Evolutionary conservation across 2,113 vertebrate species (phyloP), one percentile per base, ranked within the genome.

Genomic region (Naja naja): DNA sequence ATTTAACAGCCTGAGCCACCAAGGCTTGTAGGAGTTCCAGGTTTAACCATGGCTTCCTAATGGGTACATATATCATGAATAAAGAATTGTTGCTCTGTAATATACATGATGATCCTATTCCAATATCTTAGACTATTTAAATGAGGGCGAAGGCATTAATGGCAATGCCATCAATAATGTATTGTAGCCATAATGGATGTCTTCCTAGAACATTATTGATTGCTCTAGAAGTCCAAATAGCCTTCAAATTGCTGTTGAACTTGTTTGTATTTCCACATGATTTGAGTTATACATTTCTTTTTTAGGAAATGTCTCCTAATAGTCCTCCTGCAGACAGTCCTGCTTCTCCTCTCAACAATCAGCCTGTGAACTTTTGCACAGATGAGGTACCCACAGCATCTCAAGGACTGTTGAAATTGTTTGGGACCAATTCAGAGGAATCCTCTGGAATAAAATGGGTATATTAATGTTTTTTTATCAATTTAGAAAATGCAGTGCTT

Each of bases 381-480:
- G 94, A 97, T 0, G 97, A 97, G 11, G 98, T 98, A 20, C 98
- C 99, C n/a, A 99, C 99, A 0, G 98, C 98, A 87, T 98, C 97
- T 0, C 98, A 98, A 92, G 98, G 98, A 47, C 98, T 99, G 2
- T 98, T 99, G 92, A 98, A 98, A 94, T 98, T 99, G 54, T 99
- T 99, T 97, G 98, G 97, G 90, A 97, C 94, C 54, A 97, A 98
- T n/a, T 91, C 94, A 0, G 97, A 98, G 95, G 98, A 99, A 94
- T 97, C 98, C 25, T 97, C 98, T 23, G 98, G 98, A 27, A 97
- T 98, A 85, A 98, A 98, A 97, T 98, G 98, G 86, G 99, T 99
- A 97, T 97, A 74, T 54, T 23, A 45, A 5, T 4, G 6, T 18
- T 49, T 0, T 89, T 91, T 86, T 64, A 90, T 39, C 69, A 87